Evolutionary conservation across 2,113 vertebrate genomes (phyloP).

Genomic region (Oreotrochilus melanogaster): DNA sequence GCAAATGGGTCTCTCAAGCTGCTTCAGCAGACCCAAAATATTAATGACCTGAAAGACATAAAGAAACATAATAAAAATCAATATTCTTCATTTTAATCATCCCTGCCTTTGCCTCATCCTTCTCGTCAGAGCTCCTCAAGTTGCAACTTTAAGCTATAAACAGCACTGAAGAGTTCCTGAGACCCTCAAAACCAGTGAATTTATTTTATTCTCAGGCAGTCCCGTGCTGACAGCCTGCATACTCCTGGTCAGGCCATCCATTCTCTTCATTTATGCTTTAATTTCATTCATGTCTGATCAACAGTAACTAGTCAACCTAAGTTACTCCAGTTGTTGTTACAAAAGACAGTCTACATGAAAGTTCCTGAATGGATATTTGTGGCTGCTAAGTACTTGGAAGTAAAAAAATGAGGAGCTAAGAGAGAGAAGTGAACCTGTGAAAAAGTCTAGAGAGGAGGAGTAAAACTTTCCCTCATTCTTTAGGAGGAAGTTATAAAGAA

Average conservation of each 20-base stretch:
- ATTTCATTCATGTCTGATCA: not conserved
- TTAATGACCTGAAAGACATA: not conserved
- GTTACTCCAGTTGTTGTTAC: not conserved
- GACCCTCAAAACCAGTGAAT: not conserved
- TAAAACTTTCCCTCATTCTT: not conserved
- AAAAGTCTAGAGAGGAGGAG: not conserved
- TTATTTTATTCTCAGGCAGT: not conserved
- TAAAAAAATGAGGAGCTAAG: not conserved
- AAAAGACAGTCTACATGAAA: too few relatives aligned
- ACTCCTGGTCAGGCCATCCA: not conserved
- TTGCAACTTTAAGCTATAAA: not conserved
- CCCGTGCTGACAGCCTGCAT: not conserved
- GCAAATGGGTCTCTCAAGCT: not conserved
- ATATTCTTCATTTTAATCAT: not conserved
- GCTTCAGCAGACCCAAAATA: not conserved
- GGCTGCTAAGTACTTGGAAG: not conserved
- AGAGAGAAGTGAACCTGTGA: not conserved
- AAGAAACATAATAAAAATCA: not conserved
- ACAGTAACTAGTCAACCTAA: not conserved
- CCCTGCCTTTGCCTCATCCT: not conserved
- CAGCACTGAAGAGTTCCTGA: not conserved
- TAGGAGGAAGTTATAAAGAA: not conserved
- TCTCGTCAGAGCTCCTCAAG: not conserved
- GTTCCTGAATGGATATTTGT: not conserved
- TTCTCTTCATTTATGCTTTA: not conserved